Percentiles rank a stretch among this genome's conserved stretches.
These are phyloP conservation scores for Perizoma affinitatum DNA, from an alignment of 2,888 invertebrate species.

Conservation along the genomic window DNA sequence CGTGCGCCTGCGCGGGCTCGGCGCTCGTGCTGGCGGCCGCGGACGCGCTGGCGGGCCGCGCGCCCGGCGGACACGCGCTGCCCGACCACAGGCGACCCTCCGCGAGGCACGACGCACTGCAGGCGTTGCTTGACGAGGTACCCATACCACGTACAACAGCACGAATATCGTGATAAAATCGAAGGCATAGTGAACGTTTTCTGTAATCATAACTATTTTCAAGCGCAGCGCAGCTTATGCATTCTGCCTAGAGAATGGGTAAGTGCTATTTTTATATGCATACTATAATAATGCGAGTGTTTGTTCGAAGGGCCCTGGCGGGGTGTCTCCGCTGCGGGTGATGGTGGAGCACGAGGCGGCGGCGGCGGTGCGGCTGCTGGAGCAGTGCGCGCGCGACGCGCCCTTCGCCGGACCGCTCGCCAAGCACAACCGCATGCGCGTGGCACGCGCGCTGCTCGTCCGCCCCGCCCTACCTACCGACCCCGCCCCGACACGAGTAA, in stretches of 20 bases:
- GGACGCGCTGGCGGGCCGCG: slow-evolving; percentile 89
- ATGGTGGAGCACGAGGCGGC: slow-evolving; percentile 70
- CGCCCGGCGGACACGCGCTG: slow-evolving; percentile 87
- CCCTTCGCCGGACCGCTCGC: slow-evolving; percentile 79
- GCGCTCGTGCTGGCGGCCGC: slow-evolving; percentile 89
- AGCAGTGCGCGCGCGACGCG: slow-evolving; percentile 75
- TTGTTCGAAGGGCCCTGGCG: slow-evolving; percentile 33
- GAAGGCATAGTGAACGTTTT: no score
- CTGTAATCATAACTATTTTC: no score
- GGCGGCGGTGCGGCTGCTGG: slow-evolving; percentile 69
- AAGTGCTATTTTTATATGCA: no score
- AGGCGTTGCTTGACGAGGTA: slow-evolving; percentile 63
- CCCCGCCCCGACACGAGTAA: no score
- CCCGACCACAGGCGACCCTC: slow-evolving; percentile 80
- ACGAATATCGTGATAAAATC: no score
- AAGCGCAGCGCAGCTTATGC: no score
- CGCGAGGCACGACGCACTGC: slow-evolving; percentile 85
- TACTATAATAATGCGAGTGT: not conserved
- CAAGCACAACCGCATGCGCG: slow-evolving; percentile 75
- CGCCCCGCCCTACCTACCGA: no score
- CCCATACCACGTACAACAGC: not conserved
- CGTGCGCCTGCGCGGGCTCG: slow-evolving; percentile 84
- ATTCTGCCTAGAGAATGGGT: no score
- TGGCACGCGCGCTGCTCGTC: slow-evolving; percentile 65
- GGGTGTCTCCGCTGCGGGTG: slow-evolving; percentile 64